These are phyloP conservation scores for Nemurella pictetii DNA, from an alignment of 2,888 invertebrate species.

Conservation along the genomic window DNA sequence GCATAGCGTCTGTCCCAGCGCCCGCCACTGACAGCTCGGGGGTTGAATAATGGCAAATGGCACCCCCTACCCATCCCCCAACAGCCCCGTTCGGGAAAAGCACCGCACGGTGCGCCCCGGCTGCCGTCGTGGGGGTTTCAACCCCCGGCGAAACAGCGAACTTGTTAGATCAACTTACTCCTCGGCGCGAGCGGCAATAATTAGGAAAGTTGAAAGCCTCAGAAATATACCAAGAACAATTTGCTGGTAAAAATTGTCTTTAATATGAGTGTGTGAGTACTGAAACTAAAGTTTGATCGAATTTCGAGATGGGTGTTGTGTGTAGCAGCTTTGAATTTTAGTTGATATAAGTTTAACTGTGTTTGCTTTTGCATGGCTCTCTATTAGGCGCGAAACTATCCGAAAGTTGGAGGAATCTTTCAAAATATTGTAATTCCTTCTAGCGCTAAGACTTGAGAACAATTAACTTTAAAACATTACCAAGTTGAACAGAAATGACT, in stretches of 20 bases:
- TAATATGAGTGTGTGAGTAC: neutral
- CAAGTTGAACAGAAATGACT: no score
- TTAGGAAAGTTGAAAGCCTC: slow-evolving; percentile 18
- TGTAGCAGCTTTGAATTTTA: neutral
- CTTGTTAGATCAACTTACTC: neutral
- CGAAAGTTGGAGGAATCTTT: neutral
- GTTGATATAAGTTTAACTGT: neutral
- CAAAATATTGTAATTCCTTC: neutral
- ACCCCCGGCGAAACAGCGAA: neutral
- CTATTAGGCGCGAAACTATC: neutral
- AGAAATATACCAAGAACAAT: neutral
- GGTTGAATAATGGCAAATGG: neutral
- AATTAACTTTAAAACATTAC: neutral
- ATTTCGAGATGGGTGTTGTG: neutral
- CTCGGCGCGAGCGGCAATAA: neutral
- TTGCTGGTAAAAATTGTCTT: neutral
- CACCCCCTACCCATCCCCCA: no score
- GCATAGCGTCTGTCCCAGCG: no score
- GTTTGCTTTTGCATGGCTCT: neutral
- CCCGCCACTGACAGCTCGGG: neutral
- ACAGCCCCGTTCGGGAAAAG: no score
- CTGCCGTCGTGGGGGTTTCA: neutral
- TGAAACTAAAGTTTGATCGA: neutral
- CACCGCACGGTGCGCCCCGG: neutral
- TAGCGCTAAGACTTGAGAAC: neutral